Conservation (phyloP, 2,888 invertebrate genomes). For the Trichacis sp. region DNA sequence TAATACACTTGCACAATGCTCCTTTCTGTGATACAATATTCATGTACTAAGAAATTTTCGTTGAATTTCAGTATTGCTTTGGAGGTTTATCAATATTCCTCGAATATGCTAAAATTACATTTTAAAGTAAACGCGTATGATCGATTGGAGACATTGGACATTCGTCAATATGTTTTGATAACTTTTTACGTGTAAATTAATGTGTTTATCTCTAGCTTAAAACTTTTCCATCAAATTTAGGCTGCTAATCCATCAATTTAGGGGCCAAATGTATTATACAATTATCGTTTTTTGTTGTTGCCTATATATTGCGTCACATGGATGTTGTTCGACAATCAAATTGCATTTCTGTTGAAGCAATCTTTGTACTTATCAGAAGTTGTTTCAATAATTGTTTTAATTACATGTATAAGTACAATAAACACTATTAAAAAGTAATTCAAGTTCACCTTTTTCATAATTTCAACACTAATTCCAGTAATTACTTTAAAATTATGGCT, state of each 20-base stretch:
- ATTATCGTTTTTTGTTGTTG: conserved; percentile 8
- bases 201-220: too few species aligned
- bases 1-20: conserved; percentile 14
- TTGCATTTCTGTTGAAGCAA: conserved; percentile 33
- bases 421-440: too few species aligned
- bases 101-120: conserved; percentile 6
- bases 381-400: conserved; percentile 25
- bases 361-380: conserved; percentile 46
- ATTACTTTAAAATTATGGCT: too few species aligned
- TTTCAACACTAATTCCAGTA: too few species aligned
- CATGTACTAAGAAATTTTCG: too few species aligned
- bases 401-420: conserved; percentile 35
- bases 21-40: conserved; percentile 24
- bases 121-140: too few species aligned
- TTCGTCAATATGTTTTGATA: not conserved
- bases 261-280: conserved; percentile 28
- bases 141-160: not conserved
- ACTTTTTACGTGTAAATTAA: not conserved
- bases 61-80: conserved; percentile 33
- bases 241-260: conserved; percentile 14
- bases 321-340: conserved; percentile 31
- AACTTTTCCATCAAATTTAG: conserved; percentile 1
- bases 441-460: too few species aligned
- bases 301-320: not conserved
- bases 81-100: conserved; percentile 21